Percentiles rank a stretch among this genome's conserved stretches.
phyloP scores from a whole-genome alignment of 1,140 invertebrate genomes.

The Venustaconcha ellipsiformis region DNA sequence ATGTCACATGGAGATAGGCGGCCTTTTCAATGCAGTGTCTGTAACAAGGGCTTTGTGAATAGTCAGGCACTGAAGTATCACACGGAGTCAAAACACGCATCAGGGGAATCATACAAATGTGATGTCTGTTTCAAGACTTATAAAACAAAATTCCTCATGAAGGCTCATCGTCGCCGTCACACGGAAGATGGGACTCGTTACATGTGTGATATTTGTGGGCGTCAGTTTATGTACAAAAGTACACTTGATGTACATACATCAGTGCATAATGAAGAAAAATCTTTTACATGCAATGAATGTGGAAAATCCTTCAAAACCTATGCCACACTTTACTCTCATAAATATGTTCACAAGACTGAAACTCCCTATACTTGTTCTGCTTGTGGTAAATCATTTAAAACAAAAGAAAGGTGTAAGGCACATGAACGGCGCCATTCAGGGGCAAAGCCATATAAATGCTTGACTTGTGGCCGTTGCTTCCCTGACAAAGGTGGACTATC shows the following conservation, averaged over 20 bases:
- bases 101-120: conserved; percentile 44
- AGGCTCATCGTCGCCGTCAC: conserved; percentile 57
- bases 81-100: conserved; percentile 66
- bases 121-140: conserved; percentile 57
- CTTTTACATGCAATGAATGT: conserved; percentile 50
- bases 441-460: conserved; percentile 72
- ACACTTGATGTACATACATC: conserved; percentile 54
- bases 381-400: conserved; percentile 75
- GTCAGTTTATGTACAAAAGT: conserved; percentile 62
- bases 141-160: conserved; percentile 52
- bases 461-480: conserved; percentile 69
- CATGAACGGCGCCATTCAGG: conserved; percentile 72
- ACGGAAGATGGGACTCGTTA: conserved; percentile 49
- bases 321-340: conserved; percentile 59
- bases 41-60: conserved; percentile 83
- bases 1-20: conserved; percentile 86
- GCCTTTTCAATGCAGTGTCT: conserved; percentile 82
- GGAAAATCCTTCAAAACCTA: conserved; percentile 62
- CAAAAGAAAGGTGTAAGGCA: conserved; percentile 71
- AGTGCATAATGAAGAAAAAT: conserved; percentile 51
- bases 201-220: conserved; percentile 64
- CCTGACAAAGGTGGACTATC: conserved; percentile 66
- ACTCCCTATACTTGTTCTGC: conserved; percentile 73
- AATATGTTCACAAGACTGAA: conserved; percentile 72
- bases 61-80: conserved; percentile 88